Conservation (phyloP, 1,140 invertebrate genomes). For the Agraylea sexmaculata region DNA sequence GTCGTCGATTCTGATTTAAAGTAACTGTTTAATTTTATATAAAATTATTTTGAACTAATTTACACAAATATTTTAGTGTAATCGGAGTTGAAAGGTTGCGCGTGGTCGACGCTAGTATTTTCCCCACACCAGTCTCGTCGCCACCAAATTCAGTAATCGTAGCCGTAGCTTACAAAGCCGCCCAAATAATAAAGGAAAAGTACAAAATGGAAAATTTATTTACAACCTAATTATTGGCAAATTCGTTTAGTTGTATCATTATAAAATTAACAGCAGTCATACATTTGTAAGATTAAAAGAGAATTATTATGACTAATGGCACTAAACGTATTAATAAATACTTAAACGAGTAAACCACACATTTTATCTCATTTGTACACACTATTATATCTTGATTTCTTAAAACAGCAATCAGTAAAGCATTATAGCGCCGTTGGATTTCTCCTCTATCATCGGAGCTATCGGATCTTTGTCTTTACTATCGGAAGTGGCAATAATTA, state of each 20-base stretch:
- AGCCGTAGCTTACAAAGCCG: constrained; percentile 52
- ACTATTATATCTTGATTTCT: no score
- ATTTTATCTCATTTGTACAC: no score
- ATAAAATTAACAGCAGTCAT: no score
- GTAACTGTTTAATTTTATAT: constrained; percentile 24
- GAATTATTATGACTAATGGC: no score
- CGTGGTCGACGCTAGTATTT: constrained; percentile 58
- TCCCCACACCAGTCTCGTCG: constrained; percentile 55
- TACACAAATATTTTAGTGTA: constrained; percentile 40
- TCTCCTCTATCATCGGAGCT: constrained; percentile 63
- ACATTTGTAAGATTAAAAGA: no score
- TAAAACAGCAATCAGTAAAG: constrained; percentile 54
- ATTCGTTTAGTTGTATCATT: no score
- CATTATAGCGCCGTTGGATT: constrained; percentile 76
- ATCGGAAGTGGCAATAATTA: constrained; percentile 60
- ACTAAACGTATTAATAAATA: no score
- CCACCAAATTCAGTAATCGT: constrained; percentile 56
- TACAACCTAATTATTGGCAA: no score
- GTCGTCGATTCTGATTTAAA: constrained; percentile 48
- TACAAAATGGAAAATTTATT: constrained; percentile 3
- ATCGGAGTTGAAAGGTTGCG: constrained; percentile 46
- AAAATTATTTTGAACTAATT: constrained; percentile 7
- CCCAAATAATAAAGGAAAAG: constrained; percentile 40
- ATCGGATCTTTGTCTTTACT: constrained; percentile 47
- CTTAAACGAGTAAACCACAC: no score